Evolutionary conservation across 2,888 invertebrate genomes (phyloP).

Genomic region (Lasius platythorax): DNA sequence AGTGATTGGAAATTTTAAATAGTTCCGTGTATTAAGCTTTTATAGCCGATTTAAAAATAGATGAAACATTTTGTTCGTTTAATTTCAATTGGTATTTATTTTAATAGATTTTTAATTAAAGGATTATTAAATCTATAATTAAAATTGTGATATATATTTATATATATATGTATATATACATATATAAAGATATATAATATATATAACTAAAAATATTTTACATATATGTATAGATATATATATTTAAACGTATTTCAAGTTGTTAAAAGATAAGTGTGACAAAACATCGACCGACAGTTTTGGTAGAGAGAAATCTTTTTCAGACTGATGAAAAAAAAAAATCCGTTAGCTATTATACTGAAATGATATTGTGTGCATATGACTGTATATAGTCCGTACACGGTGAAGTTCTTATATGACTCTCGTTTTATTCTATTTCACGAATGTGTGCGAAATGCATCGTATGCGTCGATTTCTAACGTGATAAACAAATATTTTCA

Average conservation of each 20-base stretch:
- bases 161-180: no score
- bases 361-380: not conserved
- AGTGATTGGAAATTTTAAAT: not conserved
- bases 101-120: not conserved
- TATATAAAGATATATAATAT: no score
- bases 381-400: not conserved
- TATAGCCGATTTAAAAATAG: not conserved
- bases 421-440: not conserved
- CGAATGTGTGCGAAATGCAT: not conserved
- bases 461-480: not conserved
- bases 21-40: not conserved
- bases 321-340: not conserved
- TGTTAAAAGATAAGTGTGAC: not conserved
- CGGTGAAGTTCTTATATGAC: not conserved
- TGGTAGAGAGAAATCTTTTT: not conserved
- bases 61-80: not conserved
- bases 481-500: not conserved
- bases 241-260: not conserved
- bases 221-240: no score
- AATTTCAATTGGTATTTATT: not conserved
- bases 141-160: not conserved
- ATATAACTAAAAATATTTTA: no score
- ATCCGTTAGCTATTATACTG: not conserved
- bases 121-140: not conserved
- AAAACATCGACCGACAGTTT: not conserved